Base-by-base conservation (phyloP, 2,113 vertebrate genomes). In the Ibidorhyncha struthersii region DNA sequence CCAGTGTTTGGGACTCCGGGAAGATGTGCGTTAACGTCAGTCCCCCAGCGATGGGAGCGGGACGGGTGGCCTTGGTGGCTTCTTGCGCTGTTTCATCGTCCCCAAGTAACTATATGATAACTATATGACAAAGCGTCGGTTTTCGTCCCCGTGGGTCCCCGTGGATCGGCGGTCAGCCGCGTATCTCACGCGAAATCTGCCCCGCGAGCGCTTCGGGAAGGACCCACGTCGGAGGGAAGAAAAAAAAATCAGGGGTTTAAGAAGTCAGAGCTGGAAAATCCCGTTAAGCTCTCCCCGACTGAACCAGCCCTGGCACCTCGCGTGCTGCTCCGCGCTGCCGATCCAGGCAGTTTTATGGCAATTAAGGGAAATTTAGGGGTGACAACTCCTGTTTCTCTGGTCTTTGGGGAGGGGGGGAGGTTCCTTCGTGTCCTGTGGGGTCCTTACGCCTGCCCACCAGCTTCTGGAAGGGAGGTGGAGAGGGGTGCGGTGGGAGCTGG, bases 1-100 rank as follows among this genome's bases (percentile, higher is more conserved):
- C 6, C 1, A 0, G 8, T 3, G 5, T 38, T 9, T 36, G 40
- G 43, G 21, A 30, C 43, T 45, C 32, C 0, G 5, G 58, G 53
- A 77, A 81, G 49, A 49, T 77, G 72, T 11, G 47, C 14, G 72
- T 69, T 89, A 65, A 78, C 5, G 45, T 17, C 59, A 65, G 43
- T 72, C 26, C 29, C 19, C 2, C 38, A 43, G 77, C 0, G 1
- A 73, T 8, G 59, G 63, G 63, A 77, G 76, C 87, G 7, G 12
- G 66, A 40, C 0, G 4, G 20, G 45, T 58, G 52, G 87, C 63
- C 59, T 65, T 4, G 8, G 69, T 70, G 88, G 26, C 53, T 91
- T 81, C 34, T 52, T 52, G n/a, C 1, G 3, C 63, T 38, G 26
- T 81, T 77, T 43, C 0, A 1, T n/a, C 40, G 47, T 82, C 47